A percentile compares a stretch with the other conserved stretches of the same genome.
Evolutionary conservation across 37 sponge, comb jelly and placozoan species (phyloP).

Genomic region (Hormiphora californensis): DNA sequence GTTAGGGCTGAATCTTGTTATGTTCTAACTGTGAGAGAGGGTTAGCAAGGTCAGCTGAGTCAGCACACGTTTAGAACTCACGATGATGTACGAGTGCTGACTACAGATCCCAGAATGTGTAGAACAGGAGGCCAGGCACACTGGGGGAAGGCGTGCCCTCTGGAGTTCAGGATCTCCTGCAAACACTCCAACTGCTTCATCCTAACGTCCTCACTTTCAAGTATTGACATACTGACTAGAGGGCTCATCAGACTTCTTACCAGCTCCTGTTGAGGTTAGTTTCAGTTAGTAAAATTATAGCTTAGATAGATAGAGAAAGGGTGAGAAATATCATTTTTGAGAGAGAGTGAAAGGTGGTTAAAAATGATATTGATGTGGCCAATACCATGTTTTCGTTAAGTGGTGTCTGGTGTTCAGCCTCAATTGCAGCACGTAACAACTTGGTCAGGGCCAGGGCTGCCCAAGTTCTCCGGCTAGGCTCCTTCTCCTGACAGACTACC

Average conservation of each 20-base stretch:
- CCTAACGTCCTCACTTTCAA: conserved; percentile 61
- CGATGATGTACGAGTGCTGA: background rate
- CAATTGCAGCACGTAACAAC: conserved; percentile 8
- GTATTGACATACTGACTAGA: conserved; percentile 53
- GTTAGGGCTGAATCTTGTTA: no score
- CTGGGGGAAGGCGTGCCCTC: conserved; percentile 9
- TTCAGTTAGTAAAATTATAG: background rate
- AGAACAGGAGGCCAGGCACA: conserved; percentile 32
- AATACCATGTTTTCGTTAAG: background rate
- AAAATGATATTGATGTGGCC: background rate
- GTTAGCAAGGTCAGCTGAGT: no score
- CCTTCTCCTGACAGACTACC: background rate
- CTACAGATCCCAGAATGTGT: conserved; percentile 25
- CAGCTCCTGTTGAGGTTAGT: background rate
- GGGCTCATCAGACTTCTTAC: conserved; percentile 57
- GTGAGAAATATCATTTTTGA: background rate
- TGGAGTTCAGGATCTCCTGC: conserved; percentile 16
- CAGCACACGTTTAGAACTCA: no score
- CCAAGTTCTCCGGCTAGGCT: background rate
- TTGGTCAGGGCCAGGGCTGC: conserved; percentile 16
- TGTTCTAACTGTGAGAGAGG: no score
- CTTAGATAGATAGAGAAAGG: background rate
- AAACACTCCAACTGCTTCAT: conserved; percentile 76
- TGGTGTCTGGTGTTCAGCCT: background rate
- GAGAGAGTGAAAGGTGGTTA: background rate